Conservation (phyloP, 2,797 vertebrate genomes). For the Coccyzus lansbergi region DNA sequence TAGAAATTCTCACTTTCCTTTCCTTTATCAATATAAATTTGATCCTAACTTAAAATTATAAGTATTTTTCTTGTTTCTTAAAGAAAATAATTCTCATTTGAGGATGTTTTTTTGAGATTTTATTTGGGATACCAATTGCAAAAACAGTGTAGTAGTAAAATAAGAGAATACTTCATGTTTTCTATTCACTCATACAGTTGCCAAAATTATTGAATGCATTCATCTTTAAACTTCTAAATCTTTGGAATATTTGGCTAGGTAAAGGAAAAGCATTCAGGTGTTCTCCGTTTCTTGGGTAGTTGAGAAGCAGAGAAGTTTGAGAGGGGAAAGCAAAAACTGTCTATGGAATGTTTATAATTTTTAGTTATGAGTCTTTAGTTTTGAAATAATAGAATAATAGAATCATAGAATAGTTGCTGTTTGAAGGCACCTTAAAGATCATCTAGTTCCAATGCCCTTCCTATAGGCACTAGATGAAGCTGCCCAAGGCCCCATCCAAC, state of each 20-base stretch:
- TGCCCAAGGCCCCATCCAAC: too few species aligned
- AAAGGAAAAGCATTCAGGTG: neutral
- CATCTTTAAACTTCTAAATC: neutral
- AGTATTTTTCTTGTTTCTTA: neutral
- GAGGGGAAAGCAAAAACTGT: neutral
- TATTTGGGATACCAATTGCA: neutral
- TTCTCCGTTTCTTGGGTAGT: neutral
- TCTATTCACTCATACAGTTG: neutral
- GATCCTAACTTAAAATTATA: neutral
- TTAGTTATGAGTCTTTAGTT: neutral
- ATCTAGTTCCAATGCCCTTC: too few species aligned
- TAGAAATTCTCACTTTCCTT: neutral
- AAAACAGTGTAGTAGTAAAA: neutral
- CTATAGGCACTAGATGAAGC: too few species aligned
- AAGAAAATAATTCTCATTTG: neutral
- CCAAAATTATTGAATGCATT: neutral
- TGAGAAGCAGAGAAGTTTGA: rapidly evolving
- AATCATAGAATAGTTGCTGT: too few species aligned
- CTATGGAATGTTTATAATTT: neutral
- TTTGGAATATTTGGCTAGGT: neutral
- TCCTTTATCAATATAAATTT: neutral
- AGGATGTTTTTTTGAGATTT: neutral
- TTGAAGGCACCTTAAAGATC: too few species aligned
- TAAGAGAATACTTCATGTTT: neutral
- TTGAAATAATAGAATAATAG: neutral